These are phyloP conservation scores for Macrosiphum euphorbiae DNA, from an alignment of 2,888 invertebrate genomes.

Conservation along the genomic window DNA sequence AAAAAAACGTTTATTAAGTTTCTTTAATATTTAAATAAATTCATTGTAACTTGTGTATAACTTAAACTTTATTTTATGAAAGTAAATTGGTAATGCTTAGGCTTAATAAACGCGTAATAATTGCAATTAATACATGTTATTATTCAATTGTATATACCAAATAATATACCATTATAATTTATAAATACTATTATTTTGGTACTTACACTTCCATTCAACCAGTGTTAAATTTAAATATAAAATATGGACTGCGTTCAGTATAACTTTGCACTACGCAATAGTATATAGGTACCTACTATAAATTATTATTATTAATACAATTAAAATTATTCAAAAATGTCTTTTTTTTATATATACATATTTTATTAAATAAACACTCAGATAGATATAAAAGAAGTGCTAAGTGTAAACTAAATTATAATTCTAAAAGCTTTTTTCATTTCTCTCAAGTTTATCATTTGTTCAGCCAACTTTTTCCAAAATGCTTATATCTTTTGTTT, in stretches of 20 bases:
- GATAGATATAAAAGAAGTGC: neutral
- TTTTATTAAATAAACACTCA: neutral
- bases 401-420: neutral
- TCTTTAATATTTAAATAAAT: neutral
- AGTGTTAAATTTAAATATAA: neutral
- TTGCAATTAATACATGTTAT: neutral
- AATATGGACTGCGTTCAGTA: neutral
- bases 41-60: neutral
- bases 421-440: neutral
- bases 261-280: neutral
- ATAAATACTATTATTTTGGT: neutral
- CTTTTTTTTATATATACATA: neutral
- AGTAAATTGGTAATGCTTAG: neutral
- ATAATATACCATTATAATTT: slow-evolving; percentile 2
- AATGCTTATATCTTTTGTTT: neutral
- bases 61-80: neutral
- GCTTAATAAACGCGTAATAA: neutral
- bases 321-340: neutral
- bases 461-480: neutral
- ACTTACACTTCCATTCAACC: neutral
- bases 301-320: neutral
- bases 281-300: neutral
- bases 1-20: neutral
- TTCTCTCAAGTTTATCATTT: neutral
- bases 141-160: neutral